Evolutionary conservation across 2,113 vertebrate genomes (phyloP), one percentile per base, ranked within the genome.

Genomic region (Neotoma lepida): DNA sequence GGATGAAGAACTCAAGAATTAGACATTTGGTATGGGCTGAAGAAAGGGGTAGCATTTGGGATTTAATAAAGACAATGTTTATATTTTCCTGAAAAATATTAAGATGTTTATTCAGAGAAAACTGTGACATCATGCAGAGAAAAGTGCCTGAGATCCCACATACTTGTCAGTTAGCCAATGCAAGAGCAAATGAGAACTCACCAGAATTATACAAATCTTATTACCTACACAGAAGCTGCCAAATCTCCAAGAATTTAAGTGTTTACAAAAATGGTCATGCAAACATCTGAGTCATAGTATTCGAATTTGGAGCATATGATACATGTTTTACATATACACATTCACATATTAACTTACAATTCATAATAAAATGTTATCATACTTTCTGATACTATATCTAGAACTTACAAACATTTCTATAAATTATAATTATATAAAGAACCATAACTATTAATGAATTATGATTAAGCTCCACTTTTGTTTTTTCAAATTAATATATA

Each of bases 91-190:
- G 14, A 58, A 86, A 84, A 93, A 15, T 77, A 33, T 20, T 14
- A 92, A 90, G 56, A 84, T 14, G 24, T 22, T 92, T 82, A 93
- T 94, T 95, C 46, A 91, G 24, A 97, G 41, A 85, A 88, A 56
- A 88, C 24, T 89, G 49, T 90, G 51, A 54, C 28, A 66, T 13
- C 49, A 87, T 8, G 6, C 66, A 86, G 28, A 86, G 26, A 76
- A 30, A 58, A 26, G 18, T 78, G 18, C 56, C 54, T 71, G 80
- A 74, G 26, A 91, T 58, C 51, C 9, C 49, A 87, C 28, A 78
- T 7, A 77, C 6, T 77, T 49, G 49, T 90, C 61, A 92, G 26
- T 4, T 68, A 26, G 49, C 46, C 94, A 10, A 41, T 86, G 44
- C 35, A 70, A 95, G 26, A 90, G 14, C 46, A 4, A 9, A 61